Evolutionary conservation across 2,113 vertebrate genomes (phyloP), one percentile per base, ranked within the genome.

Genomic region (Percina caprodes): DNA sequence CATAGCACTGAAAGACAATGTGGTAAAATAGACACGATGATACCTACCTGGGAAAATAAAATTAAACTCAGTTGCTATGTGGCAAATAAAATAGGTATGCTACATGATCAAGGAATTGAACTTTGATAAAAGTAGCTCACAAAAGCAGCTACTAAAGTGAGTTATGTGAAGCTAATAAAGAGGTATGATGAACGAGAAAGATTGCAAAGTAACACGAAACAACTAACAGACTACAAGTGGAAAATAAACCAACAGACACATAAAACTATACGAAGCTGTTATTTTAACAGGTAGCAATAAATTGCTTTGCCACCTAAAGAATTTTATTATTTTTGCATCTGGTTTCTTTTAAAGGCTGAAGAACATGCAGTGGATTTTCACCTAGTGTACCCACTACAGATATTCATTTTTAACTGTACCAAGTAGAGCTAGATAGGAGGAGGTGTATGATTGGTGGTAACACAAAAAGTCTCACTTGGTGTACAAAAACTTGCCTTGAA

Each of bases 51-150:
- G 42, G 54, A 68, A 45, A 49, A 8, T 18, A 21, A 66, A 71
- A 65, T 24, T 10, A 49, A n/a, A 30, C 42, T 54, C 21, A 56
- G 3, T 33, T 77, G 59, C 18, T n/a, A 21, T 48, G 56, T 69
- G 4, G 52, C 33, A 51, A 26, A 68, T 24, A 26, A 23, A 39
- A 13, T 59, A 35, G 30, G 30, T 30, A 23, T n/a, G 42, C n/a
- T 35, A 45, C 6, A 39, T 58, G 42, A 15, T 48, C 35, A 19
- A 75, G 16, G 14, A 54, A 52, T 10, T 60, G 2, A 49, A 69
- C 16, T 61, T 54, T 61, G 35, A 69, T 59, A 46, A 24, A 74
- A 74, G 56, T 19, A 68, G 21, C 11, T 68, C 30, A 30, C 66
- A 68, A 21, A 30, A 33, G 15, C 3, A 51, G 49, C 49, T 6